Conservation (phyloP, 2,888 invertebrate genomes). For the Standfussiana lucernea region DNA sequence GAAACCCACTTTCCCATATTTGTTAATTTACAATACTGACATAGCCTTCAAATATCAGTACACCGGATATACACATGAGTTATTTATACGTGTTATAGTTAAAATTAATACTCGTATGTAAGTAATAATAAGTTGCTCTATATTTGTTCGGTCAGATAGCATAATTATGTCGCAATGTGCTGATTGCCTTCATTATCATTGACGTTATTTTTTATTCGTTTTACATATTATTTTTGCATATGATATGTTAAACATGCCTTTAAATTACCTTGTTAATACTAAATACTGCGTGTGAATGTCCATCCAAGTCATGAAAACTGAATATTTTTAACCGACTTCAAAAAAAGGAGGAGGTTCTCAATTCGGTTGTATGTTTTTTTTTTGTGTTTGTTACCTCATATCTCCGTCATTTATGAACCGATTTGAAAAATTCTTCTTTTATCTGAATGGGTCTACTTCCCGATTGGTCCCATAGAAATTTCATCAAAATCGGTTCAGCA, state of each 20-base stretch:
- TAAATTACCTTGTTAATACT: background rate
- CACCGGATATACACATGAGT: conserved; percentile 25
- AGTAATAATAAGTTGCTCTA: conserved; percentile 11
- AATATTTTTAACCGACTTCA: no score
- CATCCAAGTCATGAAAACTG: background rate
- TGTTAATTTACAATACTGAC: background rate
- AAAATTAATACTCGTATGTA: conserved; percentile 20
- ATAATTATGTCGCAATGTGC: background rate
- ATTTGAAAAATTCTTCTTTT: no score
- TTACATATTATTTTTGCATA: background rate
- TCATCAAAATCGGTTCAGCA: no score
- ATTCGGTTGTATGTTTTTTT: no score
- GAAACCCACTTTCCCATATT: conserved; percentile 21
- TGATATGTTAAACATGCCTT: background rate
- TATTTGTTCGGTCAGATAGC: conserved; percentile 5
- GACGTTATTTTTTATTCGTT: conserved; percentile 10
- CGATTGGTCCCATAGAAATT: no score
- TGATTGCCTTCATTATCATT: conserved; percentile 16
- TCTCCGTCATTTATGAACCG: no score
- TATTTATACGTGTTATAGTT: conserved; percentile 23
- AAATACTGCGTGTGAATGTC: background rate
- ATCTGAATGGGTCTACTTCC: no score
- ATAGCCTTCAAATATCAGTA: conserved; percentile 44
- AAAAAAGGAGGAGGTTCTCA: no score
- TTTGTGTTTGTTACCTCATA: no score